Percentiles rank a stretch among this genome's conserved stretches.
phyloP scores from a whole-genome alignment of 2,113 vertebrate genomes.

The Lanius collurio region DNA sequence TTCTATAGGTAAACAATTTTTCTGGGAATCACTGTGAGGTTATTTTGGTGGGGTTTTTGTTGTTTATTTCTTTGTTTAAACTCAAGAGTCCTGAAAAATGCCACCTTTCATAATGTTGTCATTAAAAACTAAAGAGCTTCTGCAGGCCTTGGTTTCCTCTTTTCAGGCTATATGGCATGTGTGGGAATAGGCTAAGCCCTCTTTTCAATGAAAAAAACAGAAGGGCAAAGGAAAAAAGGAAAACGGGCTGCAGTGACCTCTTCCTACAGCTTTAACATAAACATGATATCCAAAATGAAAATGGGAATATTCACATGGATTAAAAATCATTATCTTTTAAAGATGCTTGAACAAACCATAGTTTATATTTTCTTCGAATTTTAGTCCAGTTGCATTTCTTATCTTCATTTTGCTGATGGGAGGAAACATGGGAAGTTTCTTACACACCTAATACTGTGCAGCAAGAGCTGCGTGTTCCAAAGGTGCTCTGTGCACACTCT shows the following conservation, averaged over 20 bases:
- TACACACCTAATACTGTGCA: no score
- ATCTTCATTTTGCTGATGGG: neutral
- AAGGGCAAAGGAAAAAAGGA: neutral
- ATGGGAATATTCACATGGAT: neutral
- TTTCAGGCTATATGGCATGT: no score
- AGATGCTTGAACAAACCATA: neutral
- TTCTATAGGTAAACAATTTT: neutral
- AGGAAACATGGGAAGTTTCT: neutral
- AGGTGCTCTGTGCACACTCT: neutral
- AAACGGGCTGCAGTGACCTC: neutral
- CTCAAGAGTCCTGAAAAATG: neutral
- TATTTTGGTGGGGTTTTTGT: neutral
- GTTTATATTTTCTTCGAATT: neutral
- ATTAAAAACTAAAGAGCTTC: neutral
- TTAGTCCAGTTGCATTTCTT: neutral
- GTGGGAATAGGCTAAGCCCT: neutral
- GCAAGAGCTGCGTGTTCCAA: neutral
- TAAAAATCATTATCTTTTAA: neutral
- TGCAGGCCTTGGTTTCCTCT: neutral
- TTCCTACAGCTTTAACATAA: neutral
- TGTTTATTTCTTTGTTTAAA: neutral
- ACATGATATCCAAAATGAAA: neutral
- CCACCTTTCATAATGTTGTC: neutral
- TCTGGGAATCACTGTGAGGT: neutral
- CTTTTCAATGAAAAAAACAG: neutral